These are phyloP conservation scores for Stictonetta naevosa DNA, from an alignment of 2,113 vertebrate genomes.

Conservation along the genomic window DNA sequence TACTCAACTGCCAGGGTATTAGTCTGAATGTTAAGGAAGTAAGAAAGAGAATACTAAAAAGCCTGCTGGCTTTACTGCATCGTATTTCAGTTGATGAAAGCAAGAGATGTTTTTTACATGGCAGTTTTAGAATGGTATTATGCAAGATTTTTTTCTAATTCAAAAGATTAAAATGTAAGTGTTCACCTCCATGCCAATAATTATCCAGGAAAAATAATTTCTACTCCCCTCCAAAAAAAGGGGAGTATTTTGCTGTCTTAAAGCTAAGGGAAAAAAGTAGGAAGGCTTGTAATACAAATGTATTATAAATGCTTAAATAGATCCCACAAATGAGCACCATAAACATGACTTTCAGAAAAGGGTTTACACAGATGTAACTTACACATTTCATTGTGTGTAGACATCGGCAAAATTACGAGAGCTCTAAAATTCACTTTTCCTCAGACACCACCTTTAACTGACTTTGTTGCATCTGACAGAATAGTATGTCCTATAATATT, in stretches of 20 bases:
- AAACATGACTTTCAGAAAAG: neutral
- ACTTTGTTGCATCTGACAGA: neutral
- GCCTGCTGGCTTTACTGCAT: slow-evolving; percentile 13
- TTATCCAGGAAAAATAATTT: neutral
- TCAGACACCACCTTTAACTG: neutral
- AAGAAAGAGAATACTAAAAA: slow-evolving; percentile 13
- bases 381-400: neutral
- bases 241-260: neutral
- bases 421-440: neutral
- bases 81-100: neutral
- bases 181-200: neutral
- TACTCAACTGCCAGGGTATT: neutral
- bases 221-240: neutral
- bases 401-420: neutral
- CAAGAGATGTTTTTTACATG: slow-evolving; percentile 17
- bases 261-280: neutral
- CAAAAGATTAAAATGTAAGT: slow-evolving; percentile 1
- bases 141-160: slow-evolving; percentile 28
- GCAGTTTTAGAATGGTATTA: slow-evolving; percentile 36
- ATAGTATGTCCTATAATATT: neutral
- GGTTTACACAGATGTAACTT: neutral
- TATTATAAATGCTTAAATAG: neutral
- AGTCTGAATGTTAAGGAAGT: neutral
- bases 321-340: neutral
- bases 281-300: neutral